phyloP scores from a whole-genome alignment of 2,888 invertebrate genomes.

The Arge pagana region DNA sequence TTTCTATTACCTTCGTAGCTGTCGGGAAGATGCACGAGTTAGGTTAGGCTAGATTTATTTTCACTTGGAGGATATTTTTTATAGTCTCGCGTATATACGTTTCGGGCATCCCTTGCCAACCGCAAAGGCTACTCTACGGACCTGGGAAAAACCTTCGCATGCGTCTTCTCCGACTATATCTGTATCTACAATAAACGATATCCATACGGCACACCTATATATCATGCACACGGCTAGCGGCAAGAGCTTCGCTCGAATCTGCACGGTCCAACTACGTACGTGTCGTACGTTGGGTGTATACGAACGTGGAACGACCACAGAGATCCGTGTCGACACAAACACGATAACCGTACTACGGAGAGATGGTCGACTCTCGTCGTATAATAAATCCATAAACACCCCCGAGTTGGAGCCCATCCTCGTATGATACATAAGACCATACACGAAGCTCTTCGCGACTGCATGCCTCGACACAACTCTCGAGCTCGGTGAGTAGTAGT shows the following conservation, averaged over 20 bases:
- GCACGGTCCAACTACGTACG: no score
- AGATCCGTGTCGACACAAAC: no score
- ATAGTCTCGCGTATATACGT: conserved; percentile 43
- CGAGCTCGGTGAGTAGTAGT: no score
- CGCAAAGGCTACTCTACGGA: conserved; percentile 20
- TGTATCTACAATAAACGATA: no score
- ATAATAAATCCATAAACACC: conserved; percentile 59
- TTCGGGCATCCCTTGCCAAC: conserved; percentile 38
- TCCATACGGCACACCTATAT: no score
- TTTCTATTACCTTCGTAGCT: conserved; percentile 45
- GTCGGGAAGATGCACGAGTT: conserved; percentile 27
- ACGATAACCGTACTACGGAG: no score
- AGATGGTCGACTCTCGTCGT: conserved; percentile 41
- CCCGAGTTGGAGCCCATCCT: conserved; percentile 34
- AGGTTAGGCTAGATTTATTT: conserved; percentile 54
- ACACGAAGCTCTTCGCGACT: conserved; percentile 30
- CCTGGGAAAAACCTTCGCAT: conserved; percentile 33
- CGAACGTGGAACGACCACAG: no score
- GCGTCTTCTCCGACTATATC: conserved; percentile 32
- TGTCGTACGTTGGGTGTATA: no score
- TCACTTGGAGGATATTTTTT: conserved; percentile 55
- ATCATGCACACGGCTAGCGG: background rate
- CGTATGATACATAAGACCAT: conserved; percentile 42
- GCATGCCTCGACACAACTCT: conserved; percentile 25
- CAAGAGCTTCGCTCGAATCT: no score